Evolutionary conservation across 2,888 invertebrate genomes (phyloP), one percentile per base, ranked within the genome.

Genomic region (Cataglyphis cursor): DNA sequence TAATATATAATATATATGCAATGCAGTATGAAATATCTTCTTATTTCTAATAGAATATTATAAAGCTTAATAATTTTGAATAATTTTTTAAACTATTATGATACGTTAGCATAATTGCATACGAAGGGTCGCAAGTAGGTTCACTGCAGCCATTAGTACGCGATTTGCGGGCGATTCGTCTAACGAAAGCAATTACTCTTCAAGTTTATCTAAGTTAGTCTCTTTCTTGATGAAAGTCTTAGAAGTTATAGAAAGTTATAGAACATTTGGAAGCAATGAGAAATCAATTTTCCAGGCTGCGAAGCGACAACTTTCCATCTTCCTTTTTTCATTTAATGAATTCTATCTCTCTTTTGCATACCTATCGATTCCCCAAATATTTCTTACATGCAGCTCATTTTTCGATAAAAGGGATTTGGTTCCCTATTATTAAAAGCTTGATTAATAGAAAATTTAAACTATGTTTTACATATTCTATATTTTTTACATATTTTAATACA

Each of bases 131-230:
- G n/a, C 68, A 70, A 78, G 68, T 78, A 57, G 78, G 70, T 76
- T 68, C 66, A 35, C 70, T 59, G 68, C 66, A 61, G 70, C 65
- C 86, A 73, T 89, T 88, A 84, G 28, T 65, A 62, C 44, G 48
- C 75, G 72, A 88, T 86, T 88, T 85, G 82, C 74, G 35, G 61
- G 2, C 62, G 83, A 88, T 89, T 88, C 76, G 82, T 65, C 76
- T 82, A 87, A 89, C 80, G 83, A 88, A 88, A 87, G 88, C 85
- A 88, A 89, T 90, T 90, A 89, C 81, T 68, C 54, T 68, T 65
- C 44, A 44, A 78, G 78, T 78, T 78, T 78, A 78, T 81, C 81
- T 65, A 65, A 65, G 70, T 73, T 78, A 68, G 51, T 61, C 24
- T 66, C 24, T 31, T 75, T 68, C 57, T 24, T 12, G 74, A 12